phyloP scores from a whole-genome alignment of 2,797 vertebrate genomes.

The Rousettus madagascariensis region DNA sequence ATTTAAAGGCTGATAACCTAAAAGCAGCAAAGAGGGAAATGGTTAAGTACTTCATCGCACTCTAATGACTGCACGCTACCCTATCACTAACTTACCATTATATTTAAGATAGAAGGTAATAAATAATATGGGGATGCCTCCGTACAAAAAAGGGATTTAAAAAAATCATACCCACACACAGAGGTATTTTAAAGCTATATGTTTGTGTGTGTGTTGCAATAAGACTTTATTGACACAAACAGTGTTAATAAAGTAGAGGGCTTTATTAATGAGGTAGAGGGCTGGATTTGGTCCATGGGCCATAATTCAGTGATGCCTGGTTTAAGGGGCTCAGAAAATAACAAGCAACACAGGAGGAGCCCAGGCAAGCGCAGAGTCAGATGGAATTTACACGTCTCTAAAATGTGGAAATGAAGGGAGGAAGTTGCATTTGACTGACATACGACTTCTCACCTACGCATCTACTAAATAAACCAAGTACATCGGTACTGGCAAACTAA shows the following conservation, averaged over 20 bases:
- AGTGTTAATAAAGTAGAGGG: no score
- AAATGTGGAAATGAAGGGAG: neutral
- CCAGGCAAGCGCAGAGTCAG: neutral
- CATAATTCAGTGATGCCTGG: neutral
- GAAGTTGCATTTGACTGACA: neutral
- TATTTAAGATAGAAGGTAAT: neutral
- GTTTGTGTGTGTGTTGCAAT: neutral
- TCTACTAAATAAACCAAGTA: neutral
- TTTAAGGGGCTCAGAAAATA: neutral
- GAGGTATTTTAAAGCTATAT: neutral
- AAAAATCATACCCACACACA: neutral
- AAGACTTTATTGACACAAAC: conserved; percentile 70
- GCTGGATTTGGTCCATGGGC: neutral
- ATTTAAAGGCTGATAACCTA: conserved; percentile 38
- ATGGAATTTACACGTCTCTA: neutral
- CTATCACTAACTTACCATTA: neutral
- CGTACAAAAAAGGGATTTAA: neutral
- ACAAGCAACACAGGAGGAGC: neutral
- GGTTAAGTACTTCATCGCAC: neutral
- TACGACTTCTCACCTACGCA: neutral
- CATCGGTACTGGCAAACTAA: neutral
- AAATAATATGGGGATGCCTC: neutral
- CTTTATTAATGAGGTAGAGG: neutral
- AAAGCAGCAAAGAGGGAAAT: neutral
- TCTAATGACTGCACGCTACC: neutral